Base-by-base conservation (phyloP, 2,888 invertebrate species). In the Eustalomyia histrio region DNA sequence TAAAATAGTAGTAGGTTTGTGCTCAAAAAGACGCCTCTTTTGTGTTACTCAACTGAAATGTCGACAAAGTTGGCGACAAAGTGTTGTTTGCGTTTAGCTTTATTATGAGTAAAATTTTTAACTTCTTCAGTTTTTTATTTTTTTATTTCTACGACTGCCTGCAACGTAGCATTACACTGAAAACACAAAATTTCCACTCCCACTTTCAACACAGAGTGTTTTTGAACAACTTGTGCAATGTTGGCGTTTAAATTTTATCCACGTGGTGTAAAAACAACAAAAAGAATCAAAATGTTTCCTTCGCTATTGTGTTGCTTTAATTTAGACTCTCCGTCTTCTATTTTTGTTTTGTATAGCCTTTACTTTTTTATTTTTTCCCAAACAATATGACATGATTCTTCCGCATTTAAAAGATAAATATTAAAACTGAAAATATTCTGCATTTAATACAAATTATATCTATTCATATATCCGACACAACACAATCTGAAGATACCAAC, bases 1-100 rank as follows among this genome's bases (percentile, higher is more conserved):
- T 18, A 52, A 39, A 6, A 47, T 61, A 7, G 43, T 47, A 14
- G n/a, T 55, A 55, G 43, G 29, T 55, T 47, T 63, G 53, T 63
- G 1, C 10, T 43, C 29, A 65, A n/a, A 60, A 74, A 52, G 65
- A 64, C 69, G 50, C 57, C 64, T 52, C 58, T 69, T 69, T 71
- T 69, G 35, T 60, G 60, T 65, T 65, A 16, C 17, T 39, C 14
- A 57, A 63, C 61, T 63, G 39, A 76, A 63, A 64, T 69, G 69
- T 69, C 64, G 67, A 69, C 73, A 58, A 73, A 68, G 63, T 74
- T 79, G 69, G 63, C 79, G 68, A 52, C 74, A 74, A 69, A 74
- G 69, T 65, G 69, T 47, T 74, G 64, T 74, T 64, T 79, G 74
- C 69, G 69, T 74, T 55, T 60, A 74, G 68, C 64, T 79, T 69